Percentiles rank a stretch among this genome's conserved stretches.
Evolutionary conservation across 2,888 invertebrate species (phyloP).

Genomic region (Pyrochroa serraticornis): DNA sequence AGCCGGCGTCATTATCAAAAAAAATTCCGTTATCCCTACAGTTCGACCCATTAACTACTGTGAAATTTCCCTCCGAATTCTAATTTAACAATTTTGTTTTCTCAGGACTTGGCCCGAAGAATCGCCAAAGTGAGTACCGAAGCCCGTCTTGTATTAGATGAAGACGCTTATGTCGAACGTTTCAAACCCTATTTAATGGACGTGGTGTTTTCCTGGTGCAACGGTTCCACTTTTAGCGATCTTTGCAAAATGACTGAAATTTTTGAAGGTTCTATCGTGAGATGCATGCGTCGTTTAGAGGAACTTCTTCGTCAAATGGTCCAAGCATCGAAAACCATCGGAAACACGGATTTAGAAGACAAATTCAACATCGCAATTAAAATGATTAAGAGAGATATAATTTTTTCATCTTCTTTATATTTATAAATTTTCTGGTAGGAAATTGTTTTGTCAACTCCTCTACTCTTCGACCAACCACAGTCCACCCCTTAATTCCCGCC

Average conservation of each 20-base stretch:
- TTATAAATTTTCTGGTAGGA: slow-evolving; percentile 8
- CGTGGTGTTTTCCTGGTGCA: slow-evolving; percentile 94
- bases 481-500: neutral
- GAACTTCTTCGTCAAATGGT: slow-evolving; percentile 94
- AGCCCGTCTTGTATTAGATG: slow-evolving; percentile 85
- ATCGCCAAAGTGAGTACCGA: slow-evolving; percentile 89
- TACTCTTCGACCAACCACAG: slow-evolving; percentile 8
- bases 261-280: slow-evolving; percentile 89
- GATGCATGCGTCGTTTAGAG: slow-evolving; percentile 95
- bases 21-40: no score
- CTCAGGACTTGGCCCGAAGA: slow-evolving; percentile 85
- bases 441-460: slow-evolving; percentile 19
- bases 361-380: slow-evolving; percentile 94
- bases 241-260: slow-evolving; percentile 96
- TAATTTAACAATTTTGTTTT: slow-evolving; percentile 24
- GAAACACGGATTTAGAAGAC: slow-evolving; percentile 92
- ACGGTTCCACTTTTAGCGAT: slow-evolving; percentile 88
- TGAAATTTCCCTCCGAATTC: neutral
- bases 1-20: no score
- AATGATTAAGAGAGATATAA: slow-evolving; percentile 94
- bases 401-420: slow-evolving; percentile 82
- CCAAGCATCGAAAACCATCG: slow-evolving; percentile 95
- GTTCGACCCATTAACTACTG: no score
- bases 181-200: slow-evolving; percentile 98
- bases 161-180: slow-evolving; percentile 87